phyloP scores from a whole-genome alignment of 2,888 invertebrate species.

The Ormia ochracea region DNA sequence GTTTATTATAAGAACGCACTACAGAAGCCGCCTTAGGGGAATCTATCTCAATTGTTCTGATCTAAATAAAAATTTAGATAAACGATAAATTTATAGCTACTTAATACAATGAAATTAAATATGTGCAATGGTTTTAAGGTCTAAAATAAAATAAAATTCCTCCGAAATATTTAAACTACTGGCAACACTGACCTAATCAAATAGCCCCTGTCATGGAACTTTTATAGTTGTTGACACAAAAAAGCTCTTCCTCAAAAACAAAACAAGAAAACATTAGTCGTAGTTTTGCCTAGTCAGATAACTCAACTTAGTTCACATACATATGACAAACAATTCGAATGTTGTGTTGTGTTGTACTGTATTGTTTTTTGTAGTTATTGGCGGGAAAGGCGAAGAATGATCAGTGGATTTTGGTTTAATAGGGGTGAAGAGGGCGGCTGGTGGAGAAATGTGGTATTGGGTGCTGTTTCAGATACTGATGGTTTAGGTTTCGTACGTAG shows the following conservation, averaged over 20 bases:
- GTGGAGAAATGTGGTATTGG: slow-evolving; percentile 3
- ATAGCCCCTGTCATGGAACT: slow-evolving; percentile 28
- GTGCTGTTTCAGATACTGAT: slow-evolving; percentile 44
- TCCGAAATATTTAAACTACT: too few relatives aligned
- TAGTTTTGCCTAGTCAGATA: slow-evolving; percentile 50
- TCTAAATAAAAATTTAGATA: too few relatives aligned
- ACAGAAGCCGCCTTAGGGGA: too few relatives aligned
- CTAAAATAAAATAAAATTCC: too few relatives aligned
- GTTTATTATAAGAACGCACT: too few relatives aligned
- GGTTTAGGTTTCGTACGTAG: slow-evolving; percentile 45
- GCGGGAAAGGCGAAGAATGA: slow-evolving; percentile 26
- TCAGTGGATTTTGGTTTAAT: neutral
- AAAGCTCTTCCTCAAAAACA: slow-evolving; percentile 51
- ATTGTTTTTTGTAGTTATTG: slow-evolving; percentile 4
- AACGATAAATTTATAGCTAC: too few relatives aligned
- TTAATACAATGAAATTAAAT: too few relatives aligned
- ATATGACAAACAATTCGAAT: slow-evolving; percentile 69
- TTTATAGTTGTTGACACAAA: slow-evolving; percentile 48
- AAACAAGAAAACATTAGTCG: slow-evolving; percentile 39
- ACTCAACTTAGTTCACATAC: slow-evolving; percentile 67
- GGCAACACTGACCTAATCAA: too few relatives aligned
- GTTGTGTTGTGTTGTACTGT: slow-evolving; percentile 44
- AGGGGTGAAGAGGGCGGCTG: neutral
- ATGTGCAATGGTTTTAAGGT: too few relatives aligned
- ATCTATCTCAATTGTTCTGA: too few relatives aligned